Base-by-base conservation (phyloP, 1,140 invertebrate species). In the Drosophila carrolli region DNA sequence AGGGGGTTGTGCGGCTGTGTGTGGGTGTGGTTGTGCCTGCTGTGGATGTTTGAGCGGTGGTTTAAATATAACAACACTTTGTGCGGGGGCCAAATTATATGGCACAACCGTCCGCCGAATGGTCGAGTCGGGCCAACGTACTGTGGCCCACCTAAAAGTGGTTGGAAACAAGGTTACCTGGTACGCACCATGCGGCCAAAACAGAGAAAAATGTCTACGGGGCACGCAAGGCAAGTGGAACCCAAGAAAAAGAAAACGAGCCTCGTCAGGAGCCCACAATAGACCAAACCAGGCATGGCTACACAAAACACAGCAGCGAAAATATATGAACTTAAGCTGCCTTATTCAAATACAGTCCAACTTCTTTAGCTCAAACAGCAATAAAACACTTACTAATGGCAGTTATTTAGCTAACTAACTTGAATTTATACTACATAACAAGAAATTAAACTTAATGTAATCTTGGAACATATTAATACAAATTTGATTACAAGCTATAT, bases 81-180 rank as follows among this genome's bases (percentile, higher is more conserved):
- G 75, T 59, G 63, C 53, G 41, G 44, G 53, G 56, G 40, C 53
- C 55, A 72, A 72, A 76, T 76, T 86, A 86, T 86, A 88, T 88
- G 48, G 83, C 63, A 59, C 75, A 79, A 51, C 62, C 78, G 60
- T 41, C 47, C 32, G 56, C 41, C 59, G 37, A 47, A 40, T 54
- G 50, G 50, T 35, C 41, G 66, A 55, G 66, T 67, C 53, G 16
- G 68, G 68, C 68, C 68, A 86, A 86, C 66, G 83, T 79, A 82
- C 82, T 78, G 72, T 73, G 41, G 67, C 61, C 66, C 66, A 73
- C 63, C 75, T 54, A 41, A 67, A 77, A 85, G 82, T 86, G 82
- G 82, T 86, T 85, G 71, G 63, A 85, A 86, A 86, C 83, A 86
- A 86, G 83, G 83, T 86, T 86, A 78, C 75, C 51, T 67, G 75